A percentile compares a stretch with the other conserved stretches of the same genome.
Conservation (phyloP, 2,888 invertebrate species). For the Conistra vaccinii region DNA sequence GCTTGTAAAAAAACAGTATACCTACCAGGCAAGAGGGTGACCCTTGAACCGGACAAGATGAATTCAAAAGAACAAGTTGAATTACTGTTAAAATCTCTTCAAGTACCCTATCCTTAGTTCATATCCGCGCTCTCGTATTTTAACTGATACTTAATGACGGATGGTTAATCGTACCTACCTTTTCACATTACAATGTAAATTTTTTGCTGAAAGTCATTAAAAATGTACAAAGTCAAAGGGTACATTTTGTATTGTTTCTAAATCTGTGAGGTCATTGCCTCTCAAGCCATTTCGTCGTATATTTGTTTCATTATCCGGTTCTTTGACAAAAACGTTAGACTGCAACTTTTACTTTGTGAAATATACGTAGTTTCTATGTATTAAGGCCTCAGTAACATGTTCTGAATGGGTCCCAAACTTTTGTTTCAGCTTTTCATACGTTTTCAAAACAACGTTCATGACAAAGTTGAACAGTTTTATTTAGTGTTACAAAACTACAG, state of each 20-base stretch:
- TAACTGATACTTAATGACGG: background rate
- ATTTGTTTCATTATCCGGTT: background rate
- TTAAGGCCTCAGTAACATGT: conserved; percentile 18
- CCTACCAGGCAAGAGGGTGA: background rate
- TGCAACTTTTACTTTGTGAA: conserved; percentile 37
- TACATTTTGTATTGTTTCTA: background rate
- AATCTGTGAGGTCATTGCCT: conserved; percentile 1
- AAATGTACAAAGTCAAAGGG: background rate
- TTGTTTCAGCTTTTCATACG: conserved; percentile 47
- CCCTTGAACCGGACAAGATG: background rate
- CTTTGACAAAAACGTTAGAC: conserved; percentile 33
- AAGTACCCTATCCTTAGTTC: background rate
- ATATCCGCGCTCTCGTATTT: background rate
- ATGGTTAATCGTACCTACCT: background rate
- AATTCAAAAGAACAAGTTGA: conserved; percentile 23
- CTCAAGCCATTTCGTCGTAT: background rate
- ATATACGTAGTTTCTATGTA: conserved; percentile 34
- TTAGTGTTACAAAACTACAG: conserved; percentile 10
- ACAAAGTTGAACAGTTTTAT: conserved; percentile 42
- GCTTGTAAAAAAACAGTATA: background rate
- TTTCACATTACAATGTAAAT: background rate
- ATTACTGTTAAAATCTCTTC: background rate
- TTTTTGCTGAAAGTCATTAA: background rate
- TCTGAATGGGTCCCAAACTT: conserved; percentile 47
- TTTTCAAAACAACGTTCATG: conserved; percentile 36